Percentiles rank a stretch among this genome's conserved stretches.
Conservation (phyloP, 2,113 vertebrate species). For the Himantopus leucocephalus region DNA sequence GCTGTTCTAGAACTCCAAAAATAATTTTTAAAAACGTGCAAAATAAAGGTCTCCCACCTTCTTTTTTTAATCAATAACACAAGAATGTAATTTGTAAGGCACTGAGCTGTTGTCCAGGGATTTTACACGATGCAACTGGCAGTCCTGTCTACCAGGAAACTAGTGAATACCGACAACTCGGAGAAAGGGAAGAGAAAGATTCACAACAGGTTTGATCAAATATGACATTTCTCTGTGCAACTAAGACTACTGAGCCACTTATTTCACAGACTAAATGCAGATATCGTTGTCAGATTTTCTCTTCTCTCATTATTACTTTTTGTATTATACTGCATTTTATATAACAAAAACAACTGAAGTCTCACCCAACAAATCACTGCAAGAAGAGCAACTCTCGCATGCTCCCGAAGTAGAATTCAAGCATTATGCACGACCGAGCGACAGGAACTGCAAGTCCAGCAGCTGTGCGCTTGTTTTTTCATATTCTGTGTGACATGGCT, state of each 20-base stretch:
- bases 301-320: neutral
- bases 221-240: neutral
- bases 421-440: neutral
- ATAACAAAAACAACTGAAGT: neutral
- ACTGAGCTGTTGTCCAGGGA: neutral
- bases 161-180: neutral
- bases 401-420: neutral
- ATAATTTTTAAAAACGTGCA: too few species aligned
- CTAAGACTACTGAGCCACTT: neutral
- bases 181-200: neutral
- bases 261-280: neutral
- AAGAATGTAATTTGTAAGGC: neutral
- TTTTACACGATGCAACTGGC: neutral
- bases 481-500: fast-evolving
- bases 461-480: neutral
- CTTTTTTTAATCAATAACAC: neutral
- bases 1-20: neutral
- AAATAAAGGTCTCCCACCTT: neutral
- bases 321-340: neutral
- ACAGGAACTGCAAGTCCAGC: neutral
- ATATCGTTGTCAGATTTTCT: neutral
- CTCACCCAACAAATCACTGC: neutral
- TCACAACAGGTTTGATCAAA: neutral
- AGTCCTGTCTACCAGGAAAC: neutral
- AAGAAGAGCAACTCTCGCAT: conserved; percentile 7